Evolutionary conservation across 2,888 invertebrate genomes (phyloP).

Genomic region (Lingula anatina): DNA sequence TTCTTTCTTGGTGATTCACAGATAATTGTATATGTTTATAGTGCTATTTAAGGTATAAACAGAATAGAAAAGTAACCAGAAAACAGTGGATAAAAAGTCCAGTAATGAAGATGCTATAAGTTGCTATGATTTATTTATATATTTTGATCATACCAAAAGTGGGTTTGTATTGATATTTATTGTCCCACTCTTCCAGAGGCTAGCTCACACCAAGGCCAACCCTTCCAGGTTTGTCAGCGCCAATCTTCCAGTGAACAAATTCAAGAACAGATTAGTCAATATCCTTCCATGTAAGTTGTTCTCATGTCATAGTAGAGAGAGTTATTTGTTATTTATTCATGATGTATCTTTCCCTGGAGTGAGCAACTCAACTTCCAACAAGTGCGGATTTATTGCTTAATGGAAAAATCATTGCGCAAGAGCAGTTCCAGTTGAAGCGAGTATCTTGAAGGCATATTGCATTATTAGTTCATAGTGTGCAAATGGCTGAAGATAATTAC

Average conservation of each 20-base stretch:
- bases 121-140: too few relatives aligned
- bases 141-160: too few relatives aligned
- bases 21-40: too few relatives aligned
- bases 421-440: not conserved
- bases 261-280: slow-evolving; percentile 96
- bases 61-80: too few relatives aligned
- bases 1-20: too few relatives aligned
- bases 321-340: not conserved
- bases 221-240: slow-evolving; percentile 92
- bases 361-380: not conserved
- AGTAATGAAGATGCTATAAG: too few relatives aligned
- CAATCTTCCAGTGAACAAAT: slow-evolving; percentile 93
- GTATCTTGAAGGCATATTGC: too few relatives aligned
- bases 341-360: not conserved
- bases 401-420: not conserved
- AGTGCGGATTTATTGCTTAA: not conserved
- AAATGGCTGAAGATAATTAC: too few relatives aligned
- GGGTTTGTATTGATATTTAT: too few relatives aligned
- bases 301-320: not conserved
- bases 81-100: too few relatives aligned
- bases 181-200: slow-evolving; percentile 60
- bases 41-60: too few relatives aligned
- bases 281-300: slow-evolving; percentile 74
- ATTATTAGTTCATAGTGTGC: too few relatives aligned
- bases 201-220: slow-evolving; percentile 88